Base-by-base conservation (phyloP, 2,113 vertebrate genomes). In the Climacteris rufus region DNA sequence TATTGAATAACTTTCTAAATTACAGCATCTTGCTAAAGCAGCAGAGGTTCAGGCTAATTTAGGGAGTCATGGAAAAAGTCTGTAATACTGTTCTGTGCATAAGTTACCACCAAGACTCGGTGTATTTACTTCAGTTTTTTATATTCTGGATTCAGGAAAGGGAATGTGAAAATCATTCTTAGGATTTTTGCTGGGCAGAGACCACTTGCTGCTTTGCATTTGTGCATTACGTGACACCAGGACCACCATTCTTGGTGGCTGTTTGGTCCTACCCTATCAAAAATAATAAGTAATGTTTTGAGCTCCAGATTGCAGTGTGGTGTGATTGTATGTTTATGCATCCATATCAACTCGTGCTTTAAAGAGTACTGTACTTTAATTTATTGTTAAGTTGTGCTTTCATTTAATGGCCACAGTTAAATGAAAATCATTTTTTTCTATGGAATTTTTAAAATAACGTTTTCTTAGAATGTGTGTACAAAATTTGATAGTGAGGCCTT, bases 1-100 rank as follows among this genome's bases (percentile, higher is more conserved):
- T 94, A 94, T 75, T 93, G 40, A 95, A 92, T 86, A 93, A 90
- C 56, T 74, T 88, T 64, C 60, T 80, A 78, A 96, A 94, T 87
- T 89, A 35, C 49, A 89, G 31, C 75, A 77, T 90, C 90, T 95
- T 82, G 61, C 37, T 89, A 85, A 86, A 83, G 56, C 76, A 92
- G 68, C 85, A 93, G 64, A 92, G 56, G 5, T 86, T 74, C 68
- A 70, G 82, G 44, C 52, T 71, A 30, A 92, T 81, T 70, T 45
- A 57, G 44, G 23, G 44, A 78, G 44, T 21, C 20, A 49, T 64
- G 72, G 72, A 75, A 83, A 59, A 91, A 31, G 7, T 76, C 75
- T 89, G 35, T 21, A 79, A 59, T 59, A 71, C 21, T 33, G 3
- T n/a, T 72, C 50, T 39, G 21, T 39, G 65, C 61, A 35, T 31